Evolutionary conservation across 2,888 invertebrate genomes (phyloP).

Genomic region (Eilema caniola): DNA sequence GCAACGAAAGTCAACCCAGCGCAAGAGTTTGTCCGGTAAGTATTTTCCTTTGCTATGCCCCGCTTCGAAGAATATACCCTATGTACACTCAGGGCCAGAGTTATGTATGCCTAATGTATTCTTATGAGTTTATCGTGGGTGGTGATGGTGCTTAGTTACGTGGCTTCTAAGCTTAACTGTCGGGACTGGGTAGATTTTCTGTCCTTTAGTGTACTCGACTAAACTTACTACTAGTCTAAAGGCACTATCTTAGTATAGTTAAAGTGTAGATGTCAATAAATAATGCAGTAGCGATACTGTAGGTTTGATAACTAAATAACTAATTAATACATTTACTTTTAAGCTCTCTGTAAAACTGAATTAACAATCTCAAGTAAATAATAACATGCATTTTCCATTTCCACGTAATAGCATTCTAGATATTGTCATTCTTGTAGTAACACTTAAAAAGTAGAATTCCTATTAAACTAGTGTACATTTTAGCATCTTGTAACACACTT

Average conservation of each 20-base stretch:
- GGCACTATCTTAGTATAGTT: slow-evolving; percentile 30
- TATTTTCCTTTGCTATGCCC: slow-evolving; percentile 82
- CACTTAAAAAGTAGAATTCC: slow-evolving; percentile 40
- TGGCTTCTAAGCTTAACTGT: slow-evolving; percentile 61
- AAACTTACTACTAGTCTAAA: slow-evolving; percentile 51
- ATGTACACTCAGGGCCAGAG: slow-evolving; percentile 72
- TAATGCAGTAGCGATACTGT: slow-evolving; percentile 29
- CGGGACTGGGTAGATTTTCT: slow-evolving; percentile 56
- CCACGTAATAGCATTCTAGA: slow-evolving; percentile 44
- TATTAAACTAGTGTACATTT: slow-evolving; percentile 44
- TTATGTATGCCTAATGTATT: slow-evolving; percentile 42
- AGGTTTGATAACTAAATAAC: slow-evolving; percentile 35
- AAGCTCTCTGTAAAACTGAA: slow-evolving; percentile 24
- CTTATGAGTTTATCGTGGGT: slow-evolving; percentile 16
- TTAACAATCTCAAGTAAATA: slow-evolving; percentile 25
- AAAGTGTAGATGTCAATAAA: slow-evolving; percentile 41
- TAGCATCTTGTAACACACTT: slow-evolving; percentile 35
- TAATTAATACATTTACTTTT: slow-evolving; percentile 38
- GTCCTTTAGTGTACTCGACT: slow-evolving; percentile 69
- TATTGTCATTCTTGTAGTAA: slow-evolving; percentile 44
- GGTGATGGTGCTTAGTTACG: slow-evolving; percentile 58
- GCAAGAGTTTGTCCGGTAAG: slow-evolving; percentile 96
- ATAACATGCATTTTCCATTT: slow-evolving; percentile 40
- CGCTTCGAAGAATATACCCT: slow-evolving; percentile 65
- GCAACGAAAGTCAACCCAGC: slow-evolving; percentile 91